These are phyloP conservation scores for Gryon sp. DNA, from an alignment of 1,140 invertebrate species.

Conservation along the genomic window DNA sequence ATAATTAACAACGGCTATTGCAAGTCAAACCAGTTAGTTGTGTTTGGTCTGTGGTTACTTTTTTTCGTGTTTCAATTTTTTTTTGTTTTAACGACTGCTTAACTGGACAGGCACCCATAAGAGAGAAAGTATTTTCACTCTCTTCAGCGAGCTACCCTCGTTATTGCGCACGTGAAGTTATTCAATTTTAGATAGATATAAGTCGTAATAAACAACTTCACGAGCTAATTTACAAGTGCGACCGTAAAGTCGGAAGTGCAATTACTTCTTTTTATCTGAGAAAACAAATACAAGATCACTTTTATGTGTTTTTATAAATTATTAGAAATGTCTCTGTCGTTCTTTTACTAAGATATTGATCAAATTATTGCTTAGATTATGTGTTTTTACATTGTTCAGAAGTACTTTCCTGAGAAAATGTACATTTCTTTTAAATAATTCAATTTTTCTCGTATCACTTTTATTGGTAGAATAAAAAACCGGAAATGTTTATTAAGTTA, in stretches of 20 bases:
- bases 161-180: slow-evolving; percentile 35
- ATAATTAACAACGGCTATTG: slow-evolving; percentile 31
- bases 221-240: slow-evolving; percentile 21
- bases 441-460: too few relatives aligned
- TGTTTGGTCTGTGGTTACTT: slow-evolving; percentile 11
- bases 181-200: slow-evolving; percentile 30
- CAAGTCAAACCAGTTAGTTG: slow-evolving; percentile 25
- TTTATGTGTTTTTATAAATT: not conserved
- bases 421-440: too few relatives aligned
- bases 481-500: too few relatives aligned
- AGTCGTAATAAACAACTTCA: slow-evolving; percentile 23
- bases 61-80: too few relatives aligned
- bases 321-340: too few relatives aligned
- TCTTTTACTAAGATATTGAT: too few relatives aligned
- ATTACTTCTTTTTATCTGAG: not conserved
- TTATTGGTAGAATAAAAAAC: too few relatives aligned
- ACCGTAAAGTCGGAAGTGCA: slow-evolving; percentile 18
- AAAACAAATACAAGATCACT: not conserved
- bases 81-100: slow-evolving; percentile 6
- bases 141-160: slow-evolving; percentile 34
- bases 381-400: too few relatives aligned
- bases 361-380: too few relatives aligned
- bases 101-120: slow-evolving; percentile 43
- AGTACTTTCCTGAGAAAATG: too few relatives aligned
- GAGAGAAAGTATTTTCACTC: slow-evolving; percentile 60